Evolutionary conservation across 2,797 vertebrate species (phyloP).

Genomic region (Microcaecilia unicolor): DNA sequence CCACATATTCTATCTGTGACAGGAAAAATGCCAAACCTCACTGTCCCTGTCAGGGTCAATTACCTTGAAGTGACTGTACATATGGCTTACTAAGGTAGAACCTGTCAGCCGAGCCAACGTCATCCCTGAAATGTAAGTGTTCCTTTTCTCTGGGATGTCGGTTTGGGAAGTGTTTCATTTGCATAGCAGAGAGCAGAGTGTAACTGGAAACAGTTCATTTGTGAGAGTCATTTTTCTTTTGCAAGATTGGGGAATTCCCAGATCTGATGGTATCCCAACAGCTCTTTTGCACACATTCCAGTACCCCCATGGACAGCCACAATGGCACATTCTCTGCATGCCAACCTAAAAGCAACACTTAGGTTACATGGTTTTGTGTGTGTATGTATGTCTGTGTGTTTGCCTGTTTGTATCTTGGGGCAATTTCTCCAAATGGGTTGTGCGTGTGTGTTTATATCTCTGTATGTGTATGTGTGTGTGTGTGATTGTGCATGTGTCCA

Average conservation of each 20-base stretch:
- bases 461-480: too few species aligned
- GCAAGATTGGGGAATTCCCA: background rate
- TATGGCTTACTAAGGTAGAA: accelerated
- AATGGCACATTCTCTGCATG: accelerated
- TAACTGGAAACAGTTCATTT: background rate
- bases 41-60: background rate
- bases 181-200: accelerated
- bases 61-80: background rate
- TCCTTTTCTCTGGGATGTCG: accelerated
- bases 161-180: accelerated
- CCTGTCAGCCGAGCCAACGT: background rate
- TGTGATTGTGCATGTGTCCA: too few species aligned
- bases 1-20: background rate
- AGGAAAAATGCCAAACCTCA: background rate
- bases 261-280: accelerated
- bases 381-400: too few species aligned
- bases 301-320: accelerated
- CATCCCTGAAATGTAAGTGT: background rate
- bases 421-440: too few species aligned
- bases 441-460: too few species aligned
- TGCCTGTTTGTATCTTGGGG: too few species aligned
- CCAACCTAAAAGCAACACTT: accelerated
- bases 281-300: background rate
- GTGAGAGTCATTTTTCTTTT: background rate
- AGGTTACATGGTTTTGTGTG: too few species aligned